Base-by-base conservation (phyloP, 2,888 invertebrate genomes). In the Lumbricus terrestris region DNA sequence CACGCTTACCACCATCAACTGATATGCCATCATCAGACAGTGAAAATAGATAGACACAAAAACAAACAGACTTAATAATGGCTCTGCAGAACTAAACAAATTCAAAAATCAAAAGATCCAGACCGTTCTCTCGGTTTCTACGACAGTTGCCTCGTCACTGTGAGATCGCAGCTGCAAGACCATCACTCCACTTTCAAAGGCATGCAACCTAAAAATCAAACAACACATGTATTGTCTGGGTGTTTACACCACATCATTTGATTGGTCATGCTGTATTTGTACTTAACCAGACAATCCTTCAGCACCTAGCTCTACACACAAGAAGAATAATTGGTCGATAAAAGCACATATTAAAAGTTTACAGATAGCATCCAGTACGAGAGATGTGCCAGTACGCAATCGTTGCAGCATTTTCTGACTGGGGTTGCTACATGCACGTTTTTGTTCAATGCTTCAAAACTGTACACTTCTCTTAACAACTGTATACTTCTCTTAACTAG, bases 111-210 rank as follows among this genome's bases (percentile, higher is more conserved):
- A n/a, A n/a, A 69, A 69, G 13, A 69, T 69, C 29, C 69, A n/a
- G 20, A 92, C 92, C 82, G 90, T 34, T 40, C 89, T 38, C 35
- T 89, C 83, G n/a, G 95, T 95, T 90, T 95, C 93, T 88, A 94
- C 93, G 33, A 95, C 94, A 37, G 95, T 94, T 83, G 95, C 94
- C 83, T 95, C 95, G 92, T 96, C 95, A 92, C 95, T 95, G 89
- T 95, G 95, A 83, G 97, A 96, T 92, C 96, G 96, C 83, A 98
- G 95, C 95, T 99, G 98, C 33, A 99, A 95, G 11, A 99, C 98
- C 96, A 97, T 97, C 1, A 99, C 98, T n/a, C 99, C 99, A 93
- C 98, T 98, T 89, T 97, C 97, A 95, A 99, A 99, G 92, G 96
- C 93, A 16, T 93, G 93, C 82, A 99, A 95, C 90, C 97, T 97